A percentile compares a stretch with the other conserved stretches of the same genome.
Conservation (phyloP, 2,797 vertebrate species). For the Avahi laniger region DNA sequence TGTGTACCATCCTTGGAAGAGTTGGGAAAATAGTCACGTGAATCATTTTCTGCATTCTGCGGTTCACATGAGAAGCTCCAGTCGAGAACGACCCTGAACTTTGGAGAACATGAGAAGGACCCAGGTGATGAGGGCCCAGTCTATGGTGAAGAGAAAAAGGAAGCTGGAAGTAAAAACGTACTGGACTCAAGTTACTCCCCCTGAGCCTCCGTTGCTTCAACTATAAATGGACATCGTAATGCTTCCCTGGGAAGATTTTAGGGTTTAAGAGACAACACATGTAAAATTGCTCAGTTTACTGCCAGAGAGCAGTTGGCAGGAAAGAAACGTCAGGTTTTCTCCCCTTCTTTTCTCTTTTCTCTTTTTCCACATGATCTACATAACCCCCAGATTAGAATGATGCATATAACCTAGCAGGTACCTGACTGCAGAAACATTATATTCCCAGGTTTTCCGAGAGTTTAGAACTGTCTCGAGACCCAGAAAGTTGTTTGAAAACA, state of each 20-base stretch:
- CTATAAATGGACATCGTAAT: not conserved
- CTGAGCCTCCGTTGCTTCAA: not conserved
- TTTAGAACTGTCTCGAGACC: not conserved
- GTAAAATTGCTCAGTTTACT: not conserved
- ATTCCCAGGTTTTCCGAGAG: not conserved
- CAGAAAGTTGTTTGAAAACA: not conserved
- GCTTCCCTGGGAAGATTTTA: too few species aligned
- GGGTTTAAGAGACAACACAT: not conserved
- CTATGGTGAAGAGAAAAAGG: not conserved
- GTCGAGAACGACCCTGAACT: not conserved
- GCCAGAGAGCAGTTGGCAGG: not conserved
- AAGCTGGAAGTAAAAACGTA: fast-evolving
- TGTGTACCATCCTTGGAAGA: not conserved
- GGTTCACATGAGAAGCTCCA: not conserved
- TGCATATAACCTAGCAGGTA: not conserved
- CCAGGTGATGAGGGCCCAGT: not conserved
- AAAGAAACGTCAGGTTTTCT: not conserved
- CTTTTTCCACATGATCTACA: not conserved
- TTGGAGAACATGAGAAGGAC: not conserved
- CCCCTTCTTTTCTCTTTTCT: not conserved
- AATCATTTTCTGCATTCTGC: not conserved
- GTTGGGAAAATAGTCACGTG: not conserved
- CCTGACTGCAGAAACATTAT: not conserved
- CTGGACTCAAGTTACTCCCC: fast-evolving
- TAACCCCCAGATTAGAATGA: not conserved